phyloP scores from a whole-genome alignment of 92 coral and sea anemone genomes.

The Phenganax subtilis region DNA sequence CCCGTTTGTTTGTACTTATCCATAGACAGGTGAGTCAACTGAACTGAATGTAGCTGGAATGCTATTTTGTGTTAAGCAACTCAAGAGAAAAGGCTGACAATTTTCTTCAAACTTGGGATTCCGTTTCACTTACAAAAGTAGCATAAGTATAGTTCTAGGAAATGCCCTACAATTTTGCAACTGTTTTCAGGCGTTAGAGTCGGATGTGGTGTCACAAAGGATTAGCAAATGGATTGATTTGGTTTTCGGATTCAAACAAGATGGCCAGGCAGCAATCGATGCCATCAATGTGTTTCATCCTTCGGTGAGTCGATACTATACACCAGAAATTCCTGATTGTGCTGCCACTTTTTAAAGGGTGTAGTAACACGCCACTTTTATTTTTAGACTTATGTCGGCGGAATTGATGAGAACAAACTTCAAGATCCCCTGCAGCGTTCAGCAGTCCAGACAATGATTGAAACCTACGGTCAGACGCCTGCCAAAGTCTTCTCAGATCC shows the following conservation, averaged over 20 bases:
- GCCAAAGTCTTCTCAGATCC: conserved; percentile 67
- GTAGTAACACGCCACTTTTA: too few relatives aligned
- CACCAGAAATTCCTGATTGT: not conserved
- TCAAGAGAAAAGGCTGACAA: not conserved
- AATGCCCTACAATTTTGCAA: not conserved
- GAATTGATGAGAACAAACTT: conserved; percentile 77
- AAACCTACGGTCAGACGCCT: conserved; percentile 96
- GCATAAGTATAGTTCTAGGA: not conserved
- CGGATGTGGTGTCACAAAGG: conserved; percentile 71
- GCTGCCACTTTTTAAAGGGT: not conserved
- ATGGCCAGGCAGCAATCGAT: conserved; percentile 83
- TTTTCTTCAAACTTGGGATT: too few relatives aligned
- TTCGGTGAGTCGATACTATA: conserved; percentile 59
- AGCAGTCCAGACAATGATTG: conserved; percentile 96
- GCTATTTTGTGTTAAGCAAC: not conserved
- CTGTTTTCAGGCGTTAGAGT: conserved; percentile 65
- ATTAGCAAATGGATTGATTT: conserved; percentile 90
- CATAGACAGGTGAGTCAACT: conserved; percentile 72
- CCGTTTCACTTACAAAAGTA: too few relatives aligned
- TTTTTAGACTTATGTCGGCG: conserved; percentile 42
- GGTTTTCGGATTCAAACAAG: conserved; percentile 91
- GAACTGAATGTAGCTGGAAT: not conserved
- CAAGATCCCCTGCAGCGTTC: conserved; percentile 78
- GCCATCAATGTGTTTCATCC: conserved; percentile 98
- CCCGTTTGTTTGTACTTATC: conserved; percentile 67